phyloP scores from a whole-genome alignment of 2,797 vertebrate species.

The Enteromius radiatus region DNA sequence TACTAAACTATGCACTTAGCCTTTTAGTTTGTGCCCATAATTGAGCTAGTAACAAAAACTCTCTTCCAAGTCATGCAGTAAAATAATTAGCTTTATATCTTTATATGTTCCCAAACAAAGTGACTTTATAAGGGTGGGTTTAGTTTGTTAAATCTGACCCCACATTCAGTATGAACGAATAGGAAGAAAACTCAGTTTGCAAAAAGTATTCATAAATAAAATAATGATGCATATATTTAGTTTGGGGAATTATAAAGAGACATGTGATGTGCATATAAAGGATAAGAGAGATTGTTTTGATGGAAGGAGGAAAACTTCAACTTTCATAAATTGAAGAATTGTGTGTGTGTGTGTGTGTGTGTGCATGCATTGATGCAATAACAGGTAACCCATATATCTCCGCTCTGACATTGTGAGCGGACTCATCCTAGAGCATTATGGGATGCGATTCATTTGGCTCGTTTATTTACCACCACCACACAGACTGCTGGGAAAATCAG shows the following conservation, averaged over 20 bases:
- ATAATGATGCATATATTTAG: too few relatives aligned
- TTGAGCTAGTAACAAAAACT: background rate
- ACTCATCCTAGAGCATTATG: conserved; percentile 61
- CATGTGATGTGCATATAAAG: background rate
- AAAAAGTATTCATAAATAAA: background rate
- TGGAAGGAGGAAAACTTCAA: conserved; percentile 5
- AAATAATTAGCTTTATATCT: background rate
- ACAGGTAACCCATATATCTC: conserved; percentile 49
- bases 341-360: conserved; percentile 13
- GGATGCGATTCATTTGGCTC: conserved; percentile 48
- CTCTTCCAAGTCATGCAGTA: background rate
- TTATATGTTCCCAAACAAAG: background rate
- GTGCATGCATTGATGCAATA: conserved; percentile 31
- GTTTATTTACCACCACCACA: conserved; percentile 60
- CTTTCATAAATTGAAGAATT: conserved; percentile 30
- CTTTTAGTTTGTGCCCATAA: background rate
- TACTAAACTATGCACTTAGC: background rate
- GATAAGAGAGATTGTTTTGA: background rate
- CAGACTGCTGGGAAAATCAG: conserved; percentile 49
- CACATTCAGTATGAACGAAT: background rate
- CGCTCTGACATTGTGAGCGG: conserved; percentile 51
- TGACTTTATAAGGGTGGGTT: background rate
- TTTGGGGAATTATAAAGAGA: conserved; percentile 36
- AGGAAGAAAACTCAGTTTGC: background rate
- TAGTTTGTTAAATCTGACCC: background rate